Evolutionary conservation across 2,888 invertebrate species (phyloP).

Genomic region (Cactoblastis cactorum): DNA sequence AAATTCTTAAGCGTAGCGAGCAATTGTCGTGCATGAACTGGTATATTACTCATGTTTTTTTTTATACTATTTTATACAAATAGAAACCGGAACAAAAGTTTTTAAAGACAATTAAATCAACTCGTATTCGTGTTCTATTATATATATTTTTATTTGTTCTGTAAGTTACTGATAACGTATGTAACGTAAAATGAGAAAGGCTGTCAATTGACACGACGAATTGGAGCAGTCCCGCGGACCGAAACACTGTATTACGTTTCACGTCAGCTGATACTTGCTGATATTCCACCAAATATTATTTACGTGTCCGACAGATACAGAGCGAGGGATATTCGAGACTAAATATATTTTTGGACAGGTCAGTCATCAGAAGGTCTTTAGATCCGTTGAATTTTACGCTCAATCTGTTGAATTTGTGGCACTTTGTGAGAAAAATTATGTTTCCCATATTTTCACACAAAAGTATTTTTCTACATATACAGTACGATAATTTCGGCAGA

Average conservation of each 20-base stretch:
- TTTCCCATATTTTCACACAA: too few species aligned
- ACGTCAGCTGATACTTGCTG: constrained; percentile 63
- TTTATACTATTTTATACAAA: too few species aligned
- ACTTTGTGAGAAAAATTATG: too few species aligned
- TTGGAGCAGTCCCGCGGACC: constrained; percentile 68
- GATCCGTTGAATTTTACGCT: too few species aligned
- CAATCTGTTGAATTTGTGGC: too few species aligned
- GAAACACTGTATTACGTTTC: constrained; percentile 68
- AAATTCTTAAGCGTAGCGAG: background rate
- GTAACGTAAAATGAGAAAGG: constrained; percentile 71
- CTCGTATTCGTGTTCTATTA: background rate
- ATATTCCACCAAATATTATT: constrained; percentile 61
- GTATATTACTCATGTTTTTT: too few species aligned
- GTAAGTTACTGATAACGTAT: background rate
- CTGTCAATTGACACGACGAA: constrained; percentile 72
- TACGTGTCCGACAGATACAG: constrained; percentile 23
- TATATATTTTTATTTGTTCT: background rate
- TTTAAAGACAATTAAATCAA: too few species aligned
- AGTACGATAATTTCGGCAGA: too few species aligned
- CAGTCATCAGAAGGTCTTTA: background rate
- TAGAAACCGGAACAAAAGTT: too few species aligned
- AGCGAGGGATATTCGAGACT: constrained; percentile 9
- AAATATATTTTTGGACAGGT: background rate
- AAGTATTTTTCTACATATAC: too few species aligned
- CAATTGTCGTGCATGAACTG: background rate